phyloP scores from a whole-genome alignment of 2,113 vertebrate genomes.

The Bos indicus region DNA sequence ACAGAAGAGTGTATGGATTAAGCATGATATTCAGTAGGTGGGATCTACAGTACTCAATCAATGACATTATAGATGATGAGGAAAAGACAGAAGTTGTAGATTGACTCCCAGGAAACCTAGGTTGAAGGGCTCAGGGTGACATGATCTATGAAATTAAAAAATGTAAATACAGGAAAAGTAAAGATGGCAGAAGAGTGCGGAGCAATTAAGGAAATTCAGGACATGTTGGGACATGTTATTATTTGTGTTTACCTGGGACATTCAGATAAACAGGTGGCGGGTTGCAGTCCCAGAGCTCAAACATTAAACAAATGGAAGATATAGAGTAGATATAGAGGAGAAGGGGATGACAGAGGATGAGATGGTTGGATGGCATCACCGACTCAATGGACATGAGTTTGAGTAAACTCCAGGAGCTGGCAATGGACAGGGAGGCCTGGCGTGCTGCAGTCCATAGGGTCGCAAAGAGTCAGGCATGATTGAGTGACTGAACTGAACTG shows the following conservation, averaged over 20 bases:
- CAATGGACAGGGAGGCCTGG: neutral
- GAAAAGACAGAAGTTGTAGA: neutral
- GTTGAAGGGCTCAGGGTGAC: neutral
- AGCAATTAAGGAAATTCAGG: neutral
- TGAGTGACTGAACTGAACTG: neutral
- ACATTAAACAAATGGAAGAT: neutral
- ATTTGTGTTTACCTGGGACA: neutral
- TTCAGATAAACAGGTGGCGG: neutral
- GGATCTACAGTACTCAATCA: neutral
- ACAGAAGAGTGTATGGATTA: neutral
- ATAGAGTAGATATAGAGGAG: neutral
- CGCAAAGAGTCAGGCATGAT: accelerated
- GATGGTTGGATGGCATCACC: neutral
- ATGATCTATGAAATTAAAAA: neutral
- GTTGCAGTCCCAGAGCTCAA: neutral
- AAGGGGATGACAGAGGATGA: neutral
- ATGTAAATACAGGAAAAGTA: neutral
- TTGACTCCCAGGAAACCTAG: neutral
- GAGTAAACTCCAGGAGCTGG: neutral
- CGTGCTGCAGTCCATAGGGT: neutral
- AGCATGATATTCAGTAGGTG: neutral
- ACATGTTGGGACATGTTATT: neutral
- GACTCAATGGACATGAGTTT: neutral
- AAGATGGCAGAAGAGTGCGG: neutral
- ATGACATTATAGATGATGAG: neutral